Percentiles rank a stretch among this genome's conserved stretches.
Evolutionary conservation across 1,140 invertebrate genomes (phyloP).

Genomic region (Drosophila pruinosa): DNA sequence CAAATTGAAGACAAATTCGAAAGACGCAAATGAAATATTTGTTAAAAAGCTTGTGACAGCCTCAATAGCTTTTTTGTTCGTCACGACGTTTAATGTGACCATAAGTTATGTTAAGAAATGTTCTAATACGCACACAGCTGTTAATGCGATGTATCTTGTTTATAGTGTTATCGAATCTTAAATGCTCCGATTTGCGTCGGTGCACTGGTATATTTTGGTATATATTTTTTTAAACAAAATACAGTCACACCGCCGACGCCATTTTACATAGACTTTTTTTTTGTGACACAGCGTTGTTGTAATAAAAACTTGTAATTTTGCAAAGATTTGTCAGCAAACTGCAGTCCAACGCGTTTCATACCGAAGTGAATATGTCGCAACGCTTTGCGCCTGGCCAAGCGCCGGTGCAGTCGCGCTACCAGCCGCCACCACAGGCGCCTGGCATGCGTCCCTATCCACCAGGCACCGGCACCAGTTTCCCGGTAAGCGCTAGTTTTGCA

Average conservation of each 20-base stretch:
- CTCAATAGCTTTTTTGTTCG: not conserved
- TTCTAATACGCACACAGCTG: too few species aligned
- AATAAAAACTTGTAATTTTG: constrained; percentile 43
- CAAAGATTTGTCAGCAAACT: constrained; percentile 10
- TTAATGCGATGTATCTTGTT: too few species aligned
- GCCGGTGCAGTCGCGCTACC: constrained; percentile 77
- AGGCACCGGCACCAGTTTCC: constrained; percentile 66
- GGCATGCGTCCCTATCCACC: constrained; percentile 79
- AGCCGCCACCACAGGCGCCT: constrained; percentile 72
- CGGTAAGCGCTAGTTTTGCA: constrained; percentile 51
- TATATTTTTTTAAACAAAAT: not conserved
- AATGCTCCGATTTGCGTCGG: not conserved
- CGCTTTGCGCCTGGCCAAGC: constrained; percentile 79
- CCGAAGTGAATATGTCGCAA: constrained; percentile 69
- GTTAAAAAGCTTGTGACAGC: too few species aligned
- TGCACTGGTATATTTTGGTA: not conserved
- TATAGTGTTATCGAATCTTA: too few species aligned
- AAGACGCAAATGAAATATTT: too few species aligned
- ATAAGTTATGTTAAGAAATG: too few species aligned
- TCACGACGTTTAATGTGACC: not conserved
- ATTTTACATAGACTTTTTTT: constrained; percentile 65
- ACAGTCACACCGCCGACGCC: constrained; percentile 38
- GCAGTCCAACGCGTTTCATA: constrained; percentile 9
- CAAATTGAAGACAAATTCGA: too few species aligned
- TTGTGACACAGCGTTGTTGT: constrained; percentile 68